Evolutionary conservation across 1,140 invertebrate genomes (phyloP), one percentile per base, ranked within the genome.

Genomic region (Zaprionus capensis): DNA sequence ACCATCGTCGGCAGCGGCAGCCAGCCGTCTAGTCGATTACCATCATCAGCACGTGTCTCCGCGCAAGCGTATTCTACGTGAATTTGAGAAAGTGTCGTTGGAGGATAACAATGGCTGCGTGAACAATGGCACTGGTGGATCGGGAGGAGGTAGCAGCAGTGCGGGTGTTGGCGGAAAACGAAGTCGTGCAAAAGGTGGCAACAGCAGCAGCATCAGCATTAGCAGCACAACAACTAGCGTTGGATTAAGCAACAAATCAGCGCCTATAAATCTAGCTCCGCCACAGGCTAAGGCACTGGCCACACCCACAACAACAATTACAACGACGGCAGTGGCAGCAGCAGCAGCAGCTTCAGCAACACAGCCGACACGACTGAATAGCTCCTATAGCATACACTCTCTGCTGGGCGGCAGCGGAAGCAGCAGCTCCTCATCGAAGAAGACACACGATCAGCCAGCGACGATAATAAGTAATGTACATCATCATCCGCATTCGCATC

Each of bases 321-420:
- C 63, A 28, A 51, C 79, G n/a, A 46, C 57, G 22, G 34, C 49
- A 22, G 36, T 65, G 28, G 38, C 70, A 44, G 41, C 75, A 67
- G 36, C 63, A 22, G 64, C 65, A 15, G 76, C 88, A n/a, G 57
- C 79, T 22, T 59, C 78, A 24, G 56, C 76, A 7, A 58, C 91
- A 44, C 85, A 80, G 22, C 81, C 91, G 51, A 84, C 92, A 6
- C 82, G 91, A 56, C 76, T 92, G 36, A 92, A 92, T 66, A 95
- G 95, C 84, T 96, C 95, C 75, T 96, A 96, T 92, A 97, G 96
- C 93, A 97, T 97, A 92, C 96, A 96, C 74, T 96, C 96, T 73
- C 93, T 97, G 81, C 93, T 97, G 66, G 95, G 95, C 46, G 94
- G 94, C 38, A 93, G 93, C 64, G 93, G 93, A 20, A 74, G 79